These are phyloP conservation scores for Physocephala rufipes DNA, from an alignment of 2,888 invertebrate species.

Conservation along the genomic window DNA sequence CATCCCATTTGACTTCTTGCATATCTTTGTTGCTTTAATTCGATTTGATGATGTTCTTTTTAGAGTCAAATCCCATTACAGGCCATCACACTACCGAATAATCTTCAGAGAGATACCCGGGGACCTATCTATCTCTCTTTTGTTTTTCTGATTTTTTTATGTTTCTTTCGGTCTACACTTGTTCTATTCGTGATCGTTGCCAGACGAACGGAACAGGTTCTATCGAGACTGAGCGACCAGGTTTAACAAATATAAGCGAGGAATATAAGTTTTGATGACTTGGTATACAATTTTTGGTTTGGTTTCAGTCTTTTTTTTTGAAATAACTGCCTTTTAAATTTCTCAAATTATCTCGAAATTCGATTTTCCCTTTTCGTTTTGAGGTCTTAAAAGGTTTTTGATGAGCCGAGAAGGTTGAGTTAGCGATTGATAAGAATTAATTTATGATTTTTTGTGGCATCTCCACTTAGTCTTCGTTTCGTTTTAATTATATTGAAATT, in stretches of 20 bases:
- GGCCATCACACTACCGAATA: not conserved
- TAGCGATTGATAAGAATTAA: slow-evolving; percentile 35
- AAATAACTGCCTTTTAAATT: slow-evolving; percentile 10
- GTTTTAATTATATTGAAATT: slow-evolving; percentile 10
- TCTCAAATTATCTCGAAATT: not conserved
- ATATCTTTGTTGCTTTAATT: not conserved
- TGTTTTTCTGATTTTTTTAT: slow-evolving; percentile 12
- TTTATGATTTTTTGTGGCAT: slow-evolving; percentile 22
- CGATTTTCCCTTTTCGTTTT: not conserved
- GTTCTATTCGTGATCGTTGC: slow-evolving; percentile 30
- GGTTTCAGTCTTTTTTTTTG: slow-evolving; percentile 13
- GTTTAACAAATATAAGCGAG: not conserved
- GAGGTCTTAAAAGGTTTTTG: slow-evolving; percentile 9
- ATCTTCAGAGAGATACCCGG: not conserved
- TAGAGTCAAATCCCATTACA: not conserved
- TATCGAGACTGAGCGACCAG: too few species aligned
- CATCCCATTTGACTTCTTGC: not conserved
- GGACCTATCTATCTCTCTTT: not conserved
- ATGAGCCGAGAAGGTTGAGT: slow-evolving; percentile 10
- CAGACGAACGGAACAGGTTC: slow-evolving; percentile 30
- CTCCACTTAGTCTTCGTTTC: not conserved
- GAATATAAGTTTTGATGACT: not conserved
- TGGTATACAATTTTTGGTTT: slow-evolving; percentile 2
- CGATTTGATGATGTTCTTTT: not conserved
- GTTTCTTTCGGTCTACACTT: not conserved